phyloP scores from a whole-genome alignment of 2,113 vertebrate species.

The Lutjanus erythropterus region DNA sequence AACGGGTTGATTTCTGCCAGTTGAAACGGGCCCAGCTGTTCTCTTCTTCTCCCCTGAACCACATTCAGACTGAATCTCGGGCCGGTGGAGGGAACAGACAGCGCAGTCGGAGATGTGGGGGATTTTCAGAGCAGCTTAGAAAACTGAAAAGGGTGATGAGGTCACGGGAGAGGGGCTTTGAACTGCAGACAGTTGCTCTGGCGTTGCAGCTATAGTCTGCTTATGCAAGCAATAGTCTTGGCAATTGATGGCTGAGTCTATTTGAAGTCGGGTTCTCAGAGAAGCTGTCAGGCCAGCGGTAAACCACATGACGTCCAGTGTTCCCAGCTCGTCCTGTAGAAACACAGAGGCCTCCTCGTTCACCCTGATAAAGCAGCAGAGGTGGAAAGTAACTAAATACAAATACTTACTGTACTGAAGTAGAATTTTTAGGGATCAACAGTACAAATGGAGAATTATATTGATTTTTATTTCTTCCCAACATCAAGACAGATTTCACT shows the following conservation, averaged over 20 bases:
- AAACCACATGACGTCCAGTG: not conserved
- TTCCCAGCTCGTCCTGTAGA: not conserved
- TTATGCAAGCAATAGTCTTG: constrained; percentile 38
- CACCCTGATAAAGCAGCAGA: not conserved
- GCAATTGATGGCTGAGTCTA: constrained; percentile 27
- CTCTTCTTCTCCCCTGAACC: not conserved
- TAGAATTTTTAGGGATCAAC: too few species aligned
- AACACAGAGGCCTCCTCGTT: not conserved
- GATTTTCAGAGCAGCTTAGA: constrained; percentile 52
- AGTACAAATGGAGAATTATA: too few species aligned
- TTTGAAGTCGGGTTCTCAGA: constrained; percentile 41
- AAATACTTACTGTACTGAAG: too few species aligned
- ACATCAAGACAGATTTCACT: too few species aligned
- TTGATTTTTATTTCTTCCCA: too few species aligned
- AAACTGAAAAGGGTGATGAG: constrained; percentile 35
- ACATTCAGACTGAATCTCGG: not conserved
- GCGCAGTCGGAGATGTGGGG: constrained; percentile 11
- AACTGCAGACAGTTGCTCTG: constrained; percentile 28
- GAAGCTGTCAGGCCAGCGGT: constrained; percentile 1
- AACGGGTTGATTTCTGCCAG: constrained; percentile 22
- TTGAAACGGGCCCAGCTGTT: constrained; percentile 27
- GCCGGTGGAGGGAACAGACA: not conserved
- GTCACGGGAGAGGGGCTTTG: constrained; percentile 44
- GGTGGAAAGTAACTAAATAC: too few species aligned
- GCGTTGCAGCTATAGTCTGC: constrained; percentile 29